Evolutionary conservation across 2,797 vertebrate species (phyloP).

Genomic region (Crax fasciolata): DNA sequence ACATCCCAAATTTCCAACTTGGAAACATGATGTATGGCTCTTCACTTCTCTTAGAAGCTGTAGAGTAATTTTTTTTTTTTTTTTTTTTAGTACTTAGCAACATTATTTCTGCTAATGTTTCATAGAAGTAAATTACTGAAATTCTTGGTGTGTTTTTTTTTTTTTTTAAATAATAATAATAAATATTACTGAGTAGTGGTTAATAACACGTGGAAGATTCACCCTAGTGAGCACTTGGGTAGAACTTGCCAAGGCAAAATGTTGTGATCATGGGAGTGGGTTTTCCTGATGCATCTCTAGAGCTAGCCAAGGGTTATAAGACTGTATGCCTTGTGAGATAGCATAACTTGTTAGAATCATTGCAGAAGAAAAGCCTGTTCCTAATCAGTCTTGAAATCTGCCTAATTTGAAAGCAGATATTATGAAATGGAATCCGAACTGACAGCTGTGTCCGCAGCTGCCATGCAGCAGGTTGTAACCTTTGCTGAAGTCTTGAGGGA

Average conservation of each 20-base stretch:
- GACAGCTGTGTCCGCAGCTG: constrained; percentile 40
- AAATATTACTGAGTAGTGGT: not conserved
- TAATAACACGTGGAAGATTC: not conserved
- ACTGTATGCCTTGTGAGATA: not conserved
- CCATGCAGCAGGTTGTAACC: not conserved
- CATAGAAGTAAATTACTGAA: constrained; percentile 22
- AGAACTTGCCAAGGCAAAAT: constrained; percentile 24
- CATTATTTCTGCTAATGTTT: constrained; percentile 41
- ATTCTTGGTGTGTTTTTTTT: not conserved
- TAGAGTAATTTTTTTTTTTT: not conserved
- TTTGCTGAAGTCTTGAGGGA: not conserved
- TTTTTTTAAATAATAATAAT: no score
- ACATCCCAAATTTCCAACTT: fast-evolving
- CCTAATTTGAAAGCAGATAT: constrained; percentile 5
- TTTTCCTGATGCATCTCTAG: not conserved
- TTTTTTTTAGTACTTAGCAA: constrained; percentile 16
- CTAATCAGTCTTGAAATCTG: constrained; percentile 23
- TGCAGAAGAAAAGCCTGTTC: constrained; percentile 3
- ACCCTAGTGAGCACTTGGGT: not conserved
- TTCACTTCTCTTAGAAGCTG: not conserved
- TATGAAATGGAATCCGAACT: not conserved
- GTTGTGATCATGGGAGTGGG: not conserved
- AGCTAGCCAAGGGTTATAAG: not conserved
- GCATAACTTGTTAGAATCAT: not conserved
- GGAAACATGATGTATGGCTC: not conserved